Evolutionary conservation across 2,888 invertebrate species (phyloP), one percentile per base, ranked within the genome.

Genomic region (Maniola hyperantus): DNA sequence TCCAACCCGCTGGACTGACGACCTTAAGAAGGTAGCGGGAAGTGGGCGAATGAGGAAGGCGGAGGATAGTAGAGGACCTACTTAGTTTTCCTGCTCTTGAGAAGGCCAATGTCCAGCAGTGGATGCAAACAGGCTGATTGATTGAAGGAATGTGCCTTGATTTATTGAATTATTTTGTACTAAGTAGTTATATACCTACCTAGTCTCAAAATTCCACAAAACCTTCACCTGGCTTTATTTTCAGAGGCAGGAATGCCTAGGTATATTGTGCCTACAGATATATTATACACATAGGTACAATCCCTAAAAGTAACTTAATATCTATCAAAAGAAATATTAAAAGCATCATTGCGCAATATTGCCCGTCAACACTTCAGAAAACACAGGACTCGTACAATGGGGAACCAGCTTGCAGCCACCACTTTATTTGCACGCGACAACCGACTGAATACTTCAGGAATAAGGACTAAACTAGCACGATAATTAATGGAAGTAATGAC

Each of bases 281-380:
- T n/a, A n/a, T n/a, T n/a, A n/a, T n/a, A n/a, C n/a, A n/a, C n/a
- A n/a, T 51, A 51, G 11, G 11, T 53, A 67, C 55, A 64, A 50
- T 61, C 46, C 72, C 69, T 64, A 63, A 72, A 65, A 69, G 77
- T 77, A 77, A 77, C 74, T 69, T 73, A 73, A 77, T 76, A 77
- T 68, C 70, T 61, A 71, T 70, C 67, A 72, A 73, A 72, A 72
- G 70, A 67, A 55, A 72, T 70, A 73, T 74, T 74, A 70, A 72
- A 73, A 65, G 72, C 72, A 65, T 72, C 72, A 72, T 75, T 72
- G 73, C 72, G 73, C 75, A 78, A 77, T 76, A 72, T 73, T 67
- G 70, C 70, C 70, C 74, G 75, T 75, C 76, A 76, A 78, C 77
- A 77, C 74, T 77, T 68, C 62, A 72, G 70, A 66, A 69, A 71